Base-by-base conservation (phyloP, 1,140 invertebrate genomes). In the Chionoecetes opilio region DNA sequence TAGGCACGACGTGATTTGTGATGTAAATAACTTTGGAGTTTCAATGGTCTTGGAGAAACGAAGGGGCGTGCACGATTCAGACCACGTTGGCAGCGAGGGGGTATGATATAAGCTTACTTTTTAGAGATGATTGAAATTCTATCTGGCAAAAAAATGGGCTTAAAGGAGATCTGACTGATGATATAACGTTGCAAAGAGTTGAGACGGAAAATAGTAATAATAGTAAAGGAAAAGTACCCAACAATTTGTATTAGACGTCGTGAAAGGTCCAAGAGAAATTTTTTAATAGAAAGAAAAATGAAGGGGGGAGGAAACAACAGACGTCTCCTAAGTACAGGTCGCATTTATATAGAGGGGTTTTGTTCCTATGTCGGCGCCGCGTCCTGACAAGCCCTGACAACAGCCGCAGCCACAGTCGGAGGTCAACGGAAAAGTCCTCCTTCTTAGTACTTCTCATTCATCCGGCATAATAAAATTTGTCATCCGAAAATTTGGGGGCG, bases 401-500 rank as follows among this genome's bases (percentile, higher is more conserved):
- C 29, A 26, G 37, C 53, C 46, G 21, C 82, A 9, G 35, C 92
- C 84, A 82, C 82, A 86, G 21, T 34, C 21, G 84, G 92, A 53
- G 92, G 37, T 87, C 82, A 93, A 93, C 82, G 38, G 82, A 93
- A 85, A 85, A 85, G 82, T 46, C 84, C 32, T 85, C 37, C n/a
- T 85, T 29, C n/a, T 38, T 31, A 32, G 92, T 53, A 86, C 82
- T 93, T 53, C 38, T 87, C 84, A 53, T 93, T 86, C 82, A 41
- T 84, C 14, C n/a, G 2, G 31, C 75, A 86, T 38, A 93, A 93
- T 93, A n/a, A 41, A 93, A 8, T 93, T 93, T 93, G 92, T 93
- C 92, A 93, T 93, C 92, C 41, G 92, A 63, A 93, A 93, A 93
- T 93, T 35, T 31, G 38, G 92, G 92, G 82, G 92, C 92, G 37